These are phyloP conservation scores for Premnoplex brunnescens DNA, from an alignment of 2,797 vertebrate genomes.

Conservation along the genomic window DNA sequence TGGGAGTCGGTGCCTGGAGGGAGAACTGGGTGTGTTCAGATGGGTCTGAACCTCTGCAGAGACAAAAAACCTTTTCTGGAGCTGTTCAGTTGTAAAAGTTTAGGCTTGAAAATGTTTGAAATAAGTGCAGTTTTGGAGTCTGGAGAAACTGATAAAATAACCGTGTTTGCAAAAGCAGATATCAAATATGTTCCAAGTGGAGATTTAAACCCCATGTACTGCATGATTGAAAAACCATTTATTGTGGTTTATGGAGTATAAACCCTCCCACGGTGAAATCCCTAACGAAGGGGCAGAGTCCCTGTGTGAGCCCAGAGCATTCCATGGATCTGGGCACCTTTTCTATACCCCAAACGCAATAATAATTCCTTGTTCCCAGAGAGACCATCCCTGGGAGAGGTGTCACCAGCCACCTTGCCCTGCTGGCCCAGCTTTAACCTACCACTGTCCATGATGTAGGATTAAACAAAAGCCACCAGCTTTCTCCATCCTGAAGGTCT, in stretches of 20 bases:
- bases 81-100: background rate
- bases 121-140: background rate
- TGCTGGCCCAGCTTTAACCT: background rate
- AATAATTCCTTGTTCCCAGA: background rate
- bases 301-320: background rate
- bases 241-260: background rate
- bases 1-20: background rate
- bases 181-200: background rate
- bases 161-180: background rate
- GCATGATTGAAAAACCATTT: background rate
- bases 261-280: background rate
- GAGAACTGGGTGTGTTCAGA: fast-evolving
- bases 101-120: background rate
- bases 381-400: background rate
- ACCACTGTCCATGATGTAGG: fast-evolving
- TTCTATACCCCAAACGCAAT: background rate
- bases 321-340: background rate
- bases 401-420: background rate
- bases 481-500: background rate
- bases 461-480: background rate
- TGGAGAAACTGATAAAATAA: background rate
- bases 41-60: background rate
- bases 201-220: background rate
- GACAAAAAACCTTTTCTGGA: background rate
- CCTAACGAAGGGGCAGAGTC: background rate